Conservation (phyloP, 2,888 invertebrate species). For the Clostera curtula region DNA sequence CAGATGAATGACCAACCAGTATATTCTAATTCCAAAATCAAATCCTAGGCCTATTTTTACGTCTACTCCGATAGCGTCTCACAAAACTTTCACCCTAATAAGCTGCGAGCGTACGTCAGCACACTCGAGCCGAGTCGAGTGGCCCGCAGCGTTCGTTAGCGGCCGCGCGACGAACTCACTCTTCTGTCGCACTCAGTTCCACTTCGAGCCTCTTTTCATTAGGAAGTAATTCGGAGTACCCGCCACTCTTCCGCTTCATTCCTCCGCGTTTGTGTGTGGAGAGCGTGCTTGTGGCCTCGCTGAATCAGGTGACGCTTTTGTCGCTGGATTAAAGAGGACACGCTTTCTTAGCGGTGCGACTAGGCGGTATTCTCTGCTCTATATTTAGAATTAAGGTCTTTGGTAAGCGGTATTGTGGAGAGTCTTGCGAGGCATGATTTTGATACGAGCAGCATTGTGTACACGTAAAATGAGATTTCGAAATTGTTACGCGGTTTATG, state of each 20-base stretch:
- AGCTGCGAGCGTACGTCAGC: constrained; percentile 38
- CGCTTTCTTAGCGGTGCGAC: constrained; percentile 51
- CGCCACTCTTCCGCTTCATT: constrained; percentile 70
- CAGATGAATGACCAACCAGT: background rate
- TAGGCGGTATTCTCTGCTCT: constrained; percentile 44
- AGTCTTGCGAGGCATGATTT: constrained; percentile 19
- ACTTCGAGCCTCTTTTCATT: constrained; percentile 71
- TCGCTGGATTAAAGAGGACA: constrained; percentile 72
- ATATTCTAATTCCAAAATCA: background rate
- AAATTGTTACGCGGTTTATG: background rate
- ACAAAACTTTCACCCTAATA: constrained; percentile 32
- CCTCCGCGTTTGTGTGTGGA: constrained; percentile 60
- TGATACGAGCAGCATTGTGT: constrained; percentile 10
- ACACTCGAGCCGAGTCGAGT: constrained; percentile 50
- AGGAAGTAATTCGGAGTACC: constrained; percentile 73
- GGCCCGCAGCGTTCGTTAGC: constrained; percentile 67
- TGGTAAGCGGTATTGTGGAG: constrained; percentile 23
- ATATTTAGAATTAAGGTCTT: constrained; percentile 59
- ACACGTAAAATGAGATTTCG: background rate
- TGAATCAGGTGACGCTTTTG: constrained; percentile 73
- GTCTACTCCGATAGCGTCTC: constrained; percentile 15
- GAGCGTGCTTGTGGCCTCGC: constrained; percentile 61
- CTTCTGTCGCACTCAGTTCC: constrained; percentile 48
- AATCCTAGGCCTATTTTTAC: constrained; percentile 3
- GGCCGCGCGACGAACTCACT: constrained; percentile 57